These are phyloP conservation scores for Sacculina carcini DNA, from an alignment of 2,888 invertebrate species.

Conservation along the genomic window DNA sequence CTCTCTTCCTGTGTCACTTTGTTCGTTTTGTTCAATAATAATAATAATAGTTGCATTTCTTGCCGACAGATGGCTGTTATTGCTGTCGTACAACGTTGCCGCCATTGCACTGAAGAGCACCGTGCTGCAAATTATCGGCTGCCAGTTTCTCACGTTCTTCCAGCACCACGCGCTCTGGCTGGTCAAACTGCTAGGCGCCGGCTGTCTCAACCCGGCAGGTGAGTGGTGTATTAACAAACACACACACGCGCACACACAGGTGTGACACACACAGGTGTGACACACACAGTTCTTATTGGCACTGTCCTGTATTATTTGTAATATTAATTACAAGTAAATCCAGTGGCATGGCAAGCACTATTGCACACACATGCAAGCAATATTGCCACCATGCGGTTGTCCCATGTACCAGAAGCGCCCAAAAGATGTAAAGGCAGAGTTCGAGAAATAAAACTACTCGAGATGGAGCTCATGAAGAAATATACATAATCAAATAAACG, in stretches of 20 bases:
- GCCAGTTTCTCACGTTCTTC: constrained; percentile 41
- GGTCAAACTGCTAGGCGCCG: constrained; percentile 68
- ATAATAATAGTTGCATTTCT: no score
- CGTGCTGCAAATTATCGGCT: constrained; percentile 67
- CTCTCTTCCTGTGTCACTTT: no score
- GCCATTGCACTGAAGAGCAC: constrained; percentile 62
- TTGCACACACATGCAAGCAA: no score
- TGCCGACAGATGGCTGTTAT: constrained; percentile 60
- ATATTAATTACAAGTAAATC: background rate
- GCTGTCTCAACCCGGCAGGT: constrained; percentile 36
- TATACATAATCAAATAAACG: no score
- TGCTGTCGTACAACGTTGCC: constrained; percentile 64
- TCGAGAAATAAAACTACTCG: no score
- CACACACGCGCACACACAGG: background rate
- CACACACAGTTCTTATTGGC: background rate
- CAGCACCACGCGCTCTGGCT: constrained; percentile 30
- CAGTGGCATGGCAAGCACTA: no score
- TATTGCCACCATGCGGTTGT: no score
- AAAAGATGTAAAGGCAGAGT: no score
- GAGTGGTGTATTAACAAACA: background rate
- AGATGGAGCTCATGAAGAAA: no score
- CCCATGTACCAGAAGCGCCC: no score
- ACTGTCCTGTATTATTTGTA: background rate
- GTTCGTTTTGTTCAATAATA: no score
- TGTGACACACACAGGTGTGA: background rate